Percentiles rank a stretch among this genome's conserved stretches.
Conservation (phyloP, 2,797 vertebrate species). For the Arnoldichthys spilopterus region DNA sequence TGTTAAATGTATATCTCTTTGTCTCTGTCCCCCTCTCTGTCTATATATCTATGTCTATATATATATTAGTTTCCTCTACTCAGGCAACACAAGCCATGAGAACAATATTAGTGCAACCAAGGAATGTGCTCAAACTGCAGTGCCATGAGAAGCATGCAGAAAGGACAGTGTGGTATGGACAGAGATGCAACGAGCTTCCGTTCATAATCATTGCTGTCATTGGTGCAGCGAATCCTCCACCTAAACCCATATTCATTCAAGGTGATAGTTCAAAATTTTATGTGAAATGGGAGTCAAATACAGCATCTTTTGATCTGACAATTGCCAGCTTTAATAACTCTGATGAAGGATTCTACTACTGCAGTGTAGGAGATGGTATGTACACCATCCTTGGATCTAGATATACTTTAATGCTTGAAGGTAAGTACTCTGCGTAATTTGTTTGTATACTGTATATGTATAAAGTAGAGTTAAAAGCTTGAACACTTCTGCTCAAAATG, state of each 20-base stretch:
- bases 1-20: no score
- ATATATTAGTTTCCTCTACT: background rate
- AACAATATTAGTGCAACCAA: background rate
- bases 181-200: background rate
- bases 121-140: background rate
- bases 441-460: background rate
- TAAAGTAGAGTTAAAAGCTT: background rate
- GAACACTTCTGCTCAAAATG: no score
- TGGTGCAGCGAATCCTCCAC: background rate
- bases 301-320: background rate
- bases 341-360: conserved; percentile 2
- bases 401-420: background rate
- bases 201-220: background rate
- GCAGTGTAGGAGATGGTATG: background rate
- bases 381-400: background rate
- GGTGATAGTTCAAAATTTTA: background rate
- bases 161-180: background rate
- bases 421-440: background rate
- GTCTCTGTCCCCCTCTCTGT: no score
- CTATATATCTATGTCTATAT: background rate
- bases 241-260: background rate
- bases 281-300: background rate
- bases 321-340: background rate
- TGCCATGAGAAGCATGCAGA: background rate
- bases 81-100: background rate